Base-by-base conservation (phyloP, 2,888 invertebrate genomes). In the Tipula confusa region DNA sequence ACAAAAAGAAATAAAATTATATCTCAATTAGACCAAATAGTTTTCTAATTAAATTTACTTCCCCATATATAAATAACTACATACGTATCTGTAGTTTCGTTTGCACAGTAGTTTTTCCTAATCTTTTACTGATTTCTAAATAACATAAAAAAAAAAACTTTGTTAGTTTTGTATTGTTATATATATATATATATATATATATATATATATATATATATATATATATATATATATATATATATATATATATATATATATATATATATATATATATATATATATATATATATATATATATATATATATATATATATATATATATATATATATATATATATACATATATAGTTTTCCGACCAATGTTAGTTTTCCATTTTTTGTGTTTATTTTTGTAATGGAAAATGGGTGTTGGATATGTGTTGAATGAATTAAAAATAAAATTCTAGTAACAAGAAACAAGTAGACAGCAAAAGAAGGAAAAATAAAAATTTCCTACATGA, bases 21-120 rank as follows among this genome's bases (percentile, higher is more conserved):
- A 24, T 64, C 24, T 64, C 64, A 64, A 64, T 64, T 64, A 64
- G 64, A 64, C 64, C 64, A 24, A 64, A 64, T 64, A 64, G 64
- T 64, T 64, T 64, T 64, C 64, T 64, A 64, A 64, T 64, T 64
- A 64, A 64, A 64, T 64, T 64, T 64, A 64, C 64, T 64, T 64
- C 64, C 18, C 64, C 24, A 64, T 64, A 64, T 24, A 24, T 64
- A 64, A 11, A 9, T 2, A 31, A 43, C 24, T 64, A 9, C 9
- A 24, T 64, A 64, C 7, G 24, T 64, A 64, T 64, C 24, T 64
- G n/a, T n/a, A 18, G 64, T 64, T 9, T 64, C 64, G 64, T 64
- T 24, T 64, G 64, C 24, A 64, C 64, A 64, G 9, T 64, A 64
- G 24, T 18, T 64, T 64, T 64, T 24, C 24, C 64, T 64, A 64